phyloP scores from a whole-genome alignment of 1,140 invertebrate genomes.

The Agrypnia vestita region DNA sequence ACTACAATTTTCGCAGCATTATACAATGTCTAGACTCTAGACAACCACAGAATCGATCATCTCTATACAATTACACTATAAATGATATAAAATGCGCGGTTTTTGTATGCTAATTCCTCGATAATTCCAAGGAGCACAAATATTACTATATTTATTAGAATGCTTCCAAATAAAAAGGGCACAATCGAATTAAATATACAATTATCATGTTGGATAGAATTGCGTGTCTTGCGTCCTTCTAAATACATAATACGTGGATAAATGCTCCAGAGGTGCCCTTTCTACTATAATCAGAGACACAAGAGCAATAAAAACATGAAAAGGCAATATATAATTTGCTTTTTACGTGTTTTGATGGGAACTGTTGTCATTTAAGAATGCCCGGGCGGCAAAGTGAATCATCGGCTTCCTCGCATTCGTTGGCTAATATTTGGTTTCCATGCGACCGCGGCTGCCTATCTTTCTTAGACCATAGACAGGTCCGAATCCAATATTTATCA shows the following conservation, averaged over 20 bases:
- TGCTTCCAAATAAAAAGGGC: neutral
- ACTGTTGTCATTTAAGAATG: constrained; percentile 7
- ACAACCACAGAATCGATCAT: no score
- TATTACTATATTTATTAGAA: neutral
- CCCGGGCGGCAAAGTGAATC: neutral
- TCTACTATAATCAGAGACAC: neutral
- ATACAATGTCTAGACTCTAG: no score
- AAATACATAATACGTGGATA: neutral
- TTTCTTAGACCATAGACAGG: neutral
- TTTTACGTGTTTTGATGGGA: constrained; percentile 1
- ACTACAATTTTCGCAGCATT: no score
- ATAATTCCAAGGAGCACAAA: neutral
- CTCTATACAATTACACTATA: no score
- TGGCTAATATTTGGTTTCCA: neutral
- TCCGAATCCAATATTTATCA: neutral
- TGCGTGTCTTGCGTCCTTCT: neutral
- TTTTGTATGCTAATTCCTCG: no score
- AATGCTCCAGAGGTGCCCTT: constrained; percentile 16
- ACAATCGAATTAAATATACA: neutral
- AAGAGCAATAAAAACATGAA: neutral
- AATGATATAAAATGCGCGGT: no score
- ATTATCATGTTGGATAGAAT: neutral
- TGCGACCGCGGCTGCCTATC: neutral
- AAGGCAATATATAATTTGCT: neutral
- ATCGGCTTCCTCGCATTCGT: constrained; percentile 1